Evolutionary conservation across 2,888 invertebrate species (phyloP).

Genomic region (Drosophila bunnanda): DNA sequence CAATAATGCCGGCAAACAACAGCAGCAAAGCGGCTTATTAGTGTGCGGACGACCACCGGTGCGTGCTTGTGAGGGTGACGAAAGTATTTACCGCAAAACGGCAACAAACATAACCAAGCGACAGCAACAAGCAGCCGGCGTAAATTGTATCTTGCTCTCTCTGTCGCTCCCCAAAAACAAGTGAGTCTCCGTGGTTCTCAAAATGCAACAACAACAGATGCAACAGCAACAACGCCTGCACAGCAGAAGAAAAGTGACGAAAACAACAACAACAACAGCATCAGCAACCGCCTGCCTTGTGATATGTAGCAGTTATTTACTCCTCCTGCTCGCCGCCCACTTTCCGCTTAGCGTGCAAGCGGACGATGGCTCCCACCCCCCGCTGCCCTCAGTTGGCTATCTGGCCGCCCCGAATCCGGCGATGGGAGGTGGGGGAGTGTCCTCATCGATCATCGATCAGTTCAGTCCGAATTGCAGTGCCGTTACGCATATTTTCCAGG

Average conservation of each 20-base stretch:
- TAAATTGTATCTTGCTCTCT: conserved; percentile 7
- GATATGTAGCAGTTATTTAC: conserved; percentile 59
- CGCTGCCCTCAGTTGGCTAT: conserved; percentile 53
- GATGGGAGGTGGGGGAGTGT: conserved; percentile 37
- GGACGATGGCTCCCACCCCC: conserved; percentile 8
- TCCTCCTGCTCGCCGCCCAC: conserved; percentile 48
- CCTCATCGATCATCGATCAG: conserved; percentile 82
- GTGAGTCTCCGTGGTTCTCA: conserved; percentile 11
- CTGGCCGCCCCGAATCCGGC: conserved; percentile 65
- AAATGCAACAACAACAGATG: conserved; percentile 19
- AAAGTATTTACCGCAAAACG: conserved; percentile 40
- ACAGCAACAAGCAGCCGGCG: conserved; percentile 42
- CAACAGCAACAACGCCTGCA: conserved; percentile 44
- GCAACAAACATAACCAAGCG: conserved; percentile 31
- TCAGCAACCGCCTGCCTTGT: conserved; percentile 54
- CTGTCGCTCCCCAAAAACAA: conserved; percentile 10
- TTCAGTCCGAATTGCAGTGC: conserved; percentile 85
- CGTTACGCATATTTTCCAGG: conserved; percentile 85
- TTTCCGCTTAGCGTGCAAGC: conserved; percentile 15
- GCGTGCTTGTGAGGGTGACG: conserved; percentile 43
- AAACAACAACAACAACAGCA: conserved; percentile 41
- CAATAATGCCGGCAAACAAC: conserved; percentile 56
- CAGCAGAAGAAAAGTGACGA: conserved; percentile 43
- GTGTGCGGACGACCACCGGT: conserved; percentile 11
- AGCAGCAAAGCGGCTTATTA: conserved; percentile 58